A percentile compares a stretch with the other conserved stretches of the same genome.
Conservation (phyloP, 2,888 invertebrate species). For the Lagria hirta region DNA sequence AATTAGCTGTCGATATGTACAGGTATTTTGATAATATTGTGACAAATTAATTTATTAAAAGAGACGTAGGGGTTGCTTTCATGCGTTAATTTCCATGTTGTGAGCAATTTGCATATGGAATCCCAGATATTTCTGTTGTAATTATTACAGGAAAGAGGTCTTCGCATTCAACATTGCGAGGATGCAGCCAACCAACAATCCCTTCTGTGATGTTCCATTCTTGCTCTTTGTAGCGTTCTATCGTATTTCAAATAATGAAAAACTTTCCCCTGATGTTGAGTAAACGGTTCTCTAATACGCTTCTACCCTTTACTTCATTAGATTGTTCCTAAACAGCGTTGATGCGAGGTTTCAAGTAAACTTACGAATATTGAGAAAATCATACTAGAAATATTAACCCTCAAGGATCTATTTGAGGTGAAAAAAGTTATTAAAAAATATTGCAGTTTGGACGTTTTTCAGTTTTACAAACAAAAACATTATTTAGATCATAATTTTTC, state of each 20-base stretch:
- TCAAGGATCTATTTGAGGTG: too few relatives aligned
- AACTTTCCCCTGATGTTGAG: slow-evolving; percentile 5
- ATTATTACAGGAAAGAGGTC: slow-evolving; percentile 36
- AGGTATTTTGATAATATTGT: too few relatives aligned
- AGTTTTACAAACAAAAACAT: too few relatives aligned
- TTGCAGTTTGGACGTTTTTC: too few relatives aligned
- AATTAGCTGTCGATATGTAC: too few relatives aligned
- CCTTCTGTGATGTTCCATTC: slow-evolving; percentile 15
- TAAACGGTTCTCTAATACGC: slow-evolving; percentile 2
- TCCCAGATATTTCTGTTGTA: slow-evolving; percentile 42
- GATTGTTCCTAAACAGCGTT: too few relatives aligned
- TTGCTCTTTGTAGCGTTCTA: slow-evolving; percentile 12
- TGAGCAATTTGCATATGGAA: slow-evolving; percentile 45
- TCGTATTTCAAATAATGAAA: slow-evolving; percentile 20
- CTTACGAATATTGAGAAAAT: too few relatives aligned
- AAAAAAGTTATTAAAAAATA: too few relatives aligned
- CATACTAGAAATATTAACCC: too few relatives aligned
- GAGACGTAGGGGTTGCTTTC: slow-evolving; percentile 36
- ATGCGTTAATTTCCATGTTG: slow-evolving; percentile 45
- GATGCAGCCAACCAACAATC: slow-evolving; percentile 21
- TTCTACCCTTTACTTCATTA: slow-evolving; percentile 4
- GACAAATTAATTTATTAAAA: slow-evolving; percentile 11
- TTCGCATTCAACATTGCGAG: slow-evolving; percentile 20
- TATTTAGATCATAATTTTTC: too few relatives aligned
- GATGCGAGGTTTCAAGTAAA: too few relatives aligned